These are phyloP conservation scores for Exaiptasia diaphana DNA, from an alignment of 64 coral and sea anemone species.

Conservation along the genomic window DNA sequence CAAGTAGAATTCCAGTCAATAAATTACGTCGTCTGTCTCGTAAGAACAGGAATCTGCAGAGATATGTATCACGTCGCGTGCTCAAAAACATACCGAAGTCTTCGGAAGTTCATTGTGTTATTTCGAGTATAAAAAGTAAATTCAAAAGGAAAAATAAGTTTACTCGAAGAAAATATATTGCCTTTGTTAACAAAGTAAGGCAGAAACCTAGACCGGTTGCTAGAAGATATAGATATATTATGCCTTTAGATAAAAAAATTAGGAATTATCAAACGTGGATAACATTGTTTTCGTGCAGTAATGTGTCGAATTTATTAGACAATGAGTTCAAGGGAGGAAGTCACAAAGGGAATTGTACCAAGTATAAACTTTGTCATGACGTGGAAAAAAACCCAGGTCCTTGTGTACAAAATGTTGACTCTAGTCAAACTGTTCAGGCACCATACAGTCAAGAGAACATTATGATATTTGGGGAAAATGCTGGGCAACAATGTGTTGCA, in stretches of 20 bases:
- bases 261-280: background rate
- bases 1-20: conserved; percentile 50
- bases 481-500: conserved; percentile 59
- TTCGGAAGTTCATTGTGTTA: conserved; percentile 13
- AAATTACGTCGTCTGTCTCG: background rate
- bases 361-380: conserved; percentile 28
- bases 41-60: background rate
- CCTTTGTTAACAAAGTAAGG: background rate
- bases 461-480: conserved; percentile 43
- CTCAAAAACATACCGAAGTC: background rate
- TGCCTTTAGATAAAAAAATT: background rate
- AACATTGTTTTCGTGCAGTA: background rate
- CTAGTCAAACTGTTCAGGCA: conserved; percentile 44
- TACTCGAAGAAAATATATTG: background rate
- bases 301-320: background rate
- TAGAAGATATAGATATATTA: background rate
- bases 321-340: conserved; percentile 2
- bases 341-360: conserved; percentile 32
- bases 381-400: conserved; percentile 21
- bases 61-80: background rate
- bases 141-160: background rate
- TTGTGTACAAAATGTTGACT: conserved; percentile 2
- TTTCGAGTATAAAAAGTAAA: background rate
- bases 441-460: conserved; percentile 55
- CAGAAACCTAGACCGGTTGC: background rate